These are phyloP conservation scores for Hoplostethus mediterraneus DNA, from an alignment of 2,797 vertebrate genomes.

Conservation along the genomic window DNA sequence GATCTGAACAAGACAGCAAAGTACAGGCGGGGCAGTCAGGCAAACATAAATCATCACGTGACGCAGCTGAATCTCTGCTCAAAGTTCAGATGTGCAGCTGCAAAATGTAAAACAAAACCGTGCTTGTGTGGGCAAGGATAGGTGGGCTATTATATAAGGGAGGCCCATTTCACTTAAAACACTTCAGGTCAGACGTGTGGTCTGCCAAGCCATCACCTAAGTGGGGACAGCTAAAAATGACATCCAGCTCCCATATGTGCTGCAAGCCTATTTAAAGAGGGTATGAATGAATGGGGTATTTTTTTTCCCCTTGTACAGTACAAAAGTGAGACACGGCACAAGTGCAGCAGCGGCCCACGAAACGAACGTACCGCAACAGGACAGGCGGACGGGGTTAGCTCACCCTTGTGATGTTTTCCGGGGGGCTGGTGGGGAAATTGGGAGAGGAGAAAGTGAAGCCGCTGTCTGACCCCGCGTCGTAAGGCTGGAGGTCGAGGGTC, in stretches of 20 bases:
- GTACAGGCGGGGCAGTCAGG: conserved; percentile 4
- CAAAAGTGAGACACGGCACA: background rate
- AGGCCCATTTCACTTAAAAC: conserved; percentile 47
- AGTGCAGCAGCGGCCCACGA: background rate
- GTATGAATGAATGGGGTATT: background rate
- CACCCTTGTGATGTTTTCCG: conserved; percentile 83
- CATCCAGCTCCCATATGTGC: conserved; percentile 11
- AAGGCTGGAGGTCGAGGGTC: conserved; percentile 84
- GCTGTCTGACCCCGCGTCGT: conserved; percentile 86
- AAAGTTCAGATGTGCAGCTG: conserved; percentile 39
- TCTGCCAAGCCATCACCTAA: conserved; percentile 52
- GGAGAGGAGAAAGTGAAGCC: conserved; percentile 89
- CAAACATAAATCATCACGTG: conserved; percentile 29
- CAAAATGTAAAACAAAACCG: conserved; percentile 47
- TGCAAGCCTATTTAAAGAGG: conserved; percentile 42
- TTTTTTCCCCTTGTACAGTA: background rate
- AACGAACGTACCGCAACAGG: background rate
- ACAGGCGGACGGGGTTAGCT: conserved; percentile 18
- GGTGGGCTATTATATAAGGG: conserved; percentile 53
- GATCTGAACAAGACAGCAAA: conserved; percentile 74
- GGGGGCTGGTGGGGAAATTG: conserved; percentile 79
- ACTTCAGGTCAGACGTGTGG: conserved; percentile 49
- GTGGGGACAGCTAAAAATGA: conserved; percentile 57
- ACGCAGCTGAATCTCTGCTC: conserved; percentile 37
- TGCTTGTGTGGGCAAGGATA: conserved; percentile 28